phyloP scores from a whole-genome alignment of 2,113 vertebrate genomes.

The Brachirus orientalis region DNA sequence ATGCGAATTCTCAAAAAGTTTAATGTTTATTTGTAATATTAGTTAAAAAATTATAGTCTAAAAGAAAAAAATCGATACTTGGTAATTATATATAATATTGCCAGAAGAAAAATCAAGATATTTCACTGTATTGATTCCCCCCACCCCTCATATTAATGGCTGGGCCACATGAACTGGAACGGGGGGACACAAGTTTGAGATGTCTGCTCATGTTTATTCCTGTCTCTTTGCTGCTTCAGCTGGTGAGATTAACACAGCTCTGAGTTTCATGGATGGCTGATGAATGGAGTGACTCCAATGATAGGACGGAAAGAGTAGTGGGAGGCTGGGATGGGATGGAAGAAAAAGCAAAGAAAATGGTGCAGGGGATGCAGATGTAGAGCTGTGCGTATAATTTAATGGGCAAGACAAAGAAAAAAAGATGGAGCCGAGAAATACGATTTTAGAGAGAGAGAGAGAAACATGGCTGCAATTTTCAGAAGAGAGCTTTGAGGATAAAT shows the following conservation, averaged over 20 bases:
- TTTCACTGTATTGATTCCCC: no score
- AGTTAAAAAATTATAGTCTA: no score
- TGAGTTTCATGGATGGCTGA: constrained; percentile 10
- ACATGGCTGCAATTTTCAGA: constrained; percentile 33
- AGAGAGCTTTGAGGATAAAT: constrained; percentile 32
- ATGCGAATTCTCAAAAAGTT: no score
- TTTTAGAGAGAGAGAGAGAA: constrained; percentile 28
- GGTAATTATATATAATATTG: no score
- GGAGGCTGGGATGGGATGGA: not conserved
- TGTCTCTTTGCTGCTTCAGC: constrained; percentile 21
- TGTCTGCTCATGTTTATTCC: not conserved
- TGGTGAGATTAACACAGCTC: constrained; percentile 2
- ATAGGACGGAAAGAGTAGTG: not conserved
- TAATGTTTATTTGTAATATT: no score
- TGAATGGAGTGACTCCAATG: not conserved
- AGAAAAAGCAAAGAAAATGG: constrained; percentile 3
- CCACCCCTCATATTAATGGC: no score
- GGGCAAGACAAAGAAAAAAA: constrained; percentile 4
- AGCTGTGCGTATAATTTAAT: constrained; percentile 13
- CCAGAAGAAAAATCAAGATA: no score
- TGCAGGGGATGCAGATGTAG: constrained; percentile 4
- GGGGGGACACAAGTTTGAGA: constrained; percentile 1
- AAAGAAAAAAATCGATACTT: no score
- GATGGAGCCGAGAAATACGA: constrained; percentile 20
- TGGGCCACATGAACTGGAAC: no score